A percentile compares a stretch with the other conserved stretches of the same genome.
Conservation (phyloP, 2,113 vertebrate species). For the Octodon degus region DNA sequence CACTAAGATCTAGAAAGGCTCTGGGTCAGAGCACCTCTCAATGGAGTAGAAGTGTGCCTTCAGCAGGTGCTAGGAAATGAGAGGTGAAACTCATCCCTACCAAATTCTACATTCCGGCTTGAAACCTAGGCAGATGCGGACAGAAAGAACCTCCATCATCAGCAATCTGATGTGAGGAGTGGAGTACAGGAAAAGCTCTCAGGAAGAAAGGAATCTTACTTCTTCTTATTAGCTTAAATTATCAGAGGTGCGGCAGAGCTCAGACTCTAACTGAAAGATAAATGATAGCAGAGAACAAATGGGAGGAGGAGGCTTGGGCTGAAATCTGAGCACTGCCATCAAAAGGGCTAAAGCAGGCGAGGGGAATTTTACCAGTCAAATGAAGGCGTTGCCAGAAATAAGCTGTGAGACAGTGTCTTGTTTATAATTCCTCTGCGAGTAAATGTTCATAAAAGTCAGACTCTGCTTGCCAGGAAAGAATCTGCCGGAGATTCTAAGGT, state of each 20-base stretch:
- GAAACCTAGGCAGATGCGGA: not conserved
- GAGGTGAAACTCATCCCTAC: not conserved
- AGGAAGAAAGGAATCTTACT: not conserved
- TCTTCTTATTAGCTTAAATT: not conserved
- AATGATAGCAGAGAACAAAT: slow-evolving; percentile 4
- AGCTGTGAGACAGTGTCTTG: not conserved
- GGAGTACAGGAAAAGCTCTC: not conserved
- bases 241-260: not conserved
- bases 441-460: slow-evolving; percentile 42
- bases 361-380: slow-evolving; percentile 18
- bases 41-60: not conserved
- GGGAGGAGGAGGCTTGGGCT: not conserved
- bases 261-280: slow-evolving; percentile 2
- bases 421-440: not conserved
- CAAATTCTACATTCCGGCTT: not conserved
- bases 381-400: not conserved
- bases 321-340: slow-evolving; percentile 11
- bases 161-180: not conserved
- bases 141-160: not conserved
- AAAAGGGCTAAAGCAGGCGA: not conserved
- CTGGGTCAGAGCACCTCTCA: not conserved
- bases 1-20: not conserved
- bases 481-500: slow-evolving; percentile 14
- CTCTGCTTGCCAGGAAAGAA: not conserved
- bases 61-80: not conserved